Evolutionary conservation across 2,888 invertebrate genomes (phyloP), one percentile per base, ranked within the genome.

Genomic region (Drosophila flavopinicola): DNA sequence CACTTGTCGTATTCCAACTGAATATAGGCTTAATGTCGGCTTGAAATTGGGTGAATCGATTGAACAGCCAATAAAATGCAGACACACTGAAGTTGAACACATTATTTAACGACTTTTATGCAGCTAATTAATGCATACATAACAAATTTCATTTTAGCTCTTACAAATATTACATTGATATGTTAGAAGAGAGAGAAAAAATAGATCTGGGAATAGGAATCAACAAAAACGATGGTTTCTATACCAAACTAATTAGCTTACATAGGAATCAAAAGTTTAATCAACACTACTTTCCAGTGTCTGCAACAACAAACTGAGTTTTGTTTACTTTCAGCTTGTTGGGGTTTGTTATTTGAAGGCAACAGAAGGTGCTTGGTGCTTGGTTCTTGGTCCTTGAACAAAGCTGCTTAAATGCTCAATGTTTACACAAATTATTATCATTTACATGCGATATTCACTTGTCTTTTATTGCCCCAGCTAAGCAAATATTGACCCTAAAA

Each of bases 341-440:
- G 24, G 32, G 30, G 32, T 45, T 35, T 68, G 64, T 54, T 71
- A 25, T 56, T 33, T 66, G 27, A 66, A 51, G 68, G 41, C 41
- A 27, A 25, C 53, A 57, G 51, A 35, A 66, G 42, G 51, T 60
- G 20, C 20, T 20, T 20, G 2, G 2, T 20, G 20, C 20, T 20
- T 20, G 20, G 20, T 20, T 20, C 20, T 20, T 20, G 20, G 20
- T 53, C 47, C 49, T 44, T 38, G 53, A 49, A 29, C 53, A 66
- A 71, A 63, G 72, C 47, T 39, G 63, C 72, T 53, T 66, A 70
- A 69, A 51, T 61, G 52, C 56, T 57, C 52, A 49, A 33, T 80
- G 74, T 79, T 84, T 76, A 68, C 77, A 74, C 56, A 77, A 71
- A 52, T 75, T 64, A 85, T 80, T 80, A 80, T 73, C 79, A 75